A percentile compares a stretch with the other conserved stretches of the same genome.
phyloP scores from a whole-genome alignment of 2,888 invertebrate genomes.

The Limnephilus marmoratus region DNA sequence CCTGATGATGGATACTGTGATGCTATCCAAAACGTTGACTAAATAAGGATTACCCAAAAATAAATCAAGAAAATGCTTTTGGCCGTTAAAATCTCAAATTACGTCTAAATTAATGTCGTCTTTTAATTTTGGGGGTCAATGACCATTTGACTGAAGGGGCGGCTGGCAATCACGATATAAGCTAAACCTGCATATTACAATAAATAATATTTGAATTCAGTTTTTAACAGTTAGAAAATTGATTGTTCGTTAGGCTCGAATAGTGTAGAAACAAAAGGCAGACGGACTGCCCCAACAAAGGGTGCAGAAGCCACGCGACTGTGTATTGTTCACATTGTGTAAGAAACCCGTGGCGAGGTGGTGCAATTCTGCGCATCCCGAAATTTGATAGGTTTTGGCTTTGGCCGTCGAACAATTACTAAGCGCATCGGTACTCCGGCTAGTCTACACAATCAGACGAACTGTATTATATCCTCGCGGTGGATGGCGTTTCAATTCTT shows the following conservation, averaged over 20 bases:
- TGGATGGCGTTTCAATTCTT: neutral
- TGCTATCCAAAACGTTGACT: too few species aligned
- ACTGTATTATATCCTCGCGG: neutral
- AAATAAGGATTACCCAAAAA: too few species aligned
- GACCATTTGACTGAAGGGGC: too few species aligned
- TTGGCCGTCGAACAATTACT: neutral
- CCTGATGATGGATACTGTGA: too few species aligned
- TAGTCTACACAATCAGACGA: neutral
- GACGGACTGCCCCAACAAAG: neutral
- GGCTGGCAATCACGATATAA: too few species aligned
- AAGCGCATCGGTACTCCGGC: neutral
- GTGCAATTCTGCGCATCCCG: neutral
- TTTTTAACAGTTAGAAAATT: too few species aligned
- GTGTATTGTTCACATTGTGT: neutral
- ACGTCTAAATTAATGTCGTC: too few species aligned
- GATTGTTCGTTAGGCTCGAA: neutral
- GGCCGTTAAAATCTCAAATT: too few species aligned
- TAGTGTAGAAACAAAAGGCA: neutral
- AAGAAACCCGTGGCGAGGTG: neutral
- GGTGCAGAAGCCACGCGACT: neutral
- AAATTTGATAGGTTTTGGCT: neutral
- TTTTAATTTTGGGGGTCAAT: too few species aligned
- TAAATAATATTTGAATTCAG: too few species aligned
- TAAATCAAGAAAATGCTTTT: too few species aligned
- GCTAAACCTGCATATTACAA: too few species aligned